These are phyloP conservation scores for Macrocentrus cingulum DNA, from an alignment of 1,140 invertebrate species.

Conservation along the genomic window DNA sequence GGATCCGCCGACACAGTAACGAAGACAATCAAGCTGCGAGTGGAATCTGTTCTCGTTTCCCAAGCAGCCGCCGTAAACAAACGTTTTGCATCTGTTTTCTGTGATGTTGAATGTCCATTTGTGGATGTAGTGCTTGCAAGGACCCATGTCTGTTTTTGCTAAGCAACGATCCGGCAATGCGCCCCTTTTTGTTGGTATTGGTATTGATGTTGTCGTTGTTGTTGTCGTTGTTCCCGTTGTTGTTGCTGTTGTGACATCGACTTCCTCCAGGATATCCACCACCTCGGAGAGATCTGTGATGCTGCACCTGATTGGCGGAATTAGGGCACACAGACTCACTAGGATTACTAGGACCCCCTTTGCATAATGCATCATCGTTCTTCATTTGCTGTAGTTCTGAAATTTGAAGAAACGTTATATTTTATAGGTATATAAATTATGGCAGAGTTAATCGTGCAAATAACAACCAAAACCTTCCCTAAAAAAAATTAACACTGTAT, in stretches of 20 bases:
- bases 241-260: conserved; percentile 1
- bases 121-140: conserved; percentile 68
- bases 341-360: conserved; percentile 47
- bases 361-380: conserved; percentile 43
- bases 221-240: conserved; percentile 28
- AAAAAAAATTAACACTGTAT: not conserved
- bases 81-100: conserved; percentile 67
- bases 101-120: conserved; percentile 75
- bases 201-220: not conserved
- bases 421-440: too few species aligned
- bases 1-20: conserved; percentile 64
- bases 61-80: conserved; percentile 76
- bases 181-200: conserved; percentile 30
- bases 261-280: conserved; percentile 18
- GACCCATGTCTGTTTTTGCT: conserved; percentile 61
- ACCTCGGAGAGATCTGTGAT: conserved; percentile 39
- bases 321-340: conserved; percentile 33
- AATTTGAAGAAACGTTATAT: too few species aligned
- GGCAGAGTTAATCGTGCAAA: conserved; percentile 1
- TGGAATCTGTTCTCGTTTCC: conserved; percentile 80
- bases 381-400: conserved; percentile 43
- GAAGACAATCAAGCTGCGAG: conserved; percentile 70
- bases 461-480: not conserved
- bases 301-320: conserved; percentile 32
- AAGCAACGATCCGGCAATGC: conserved; percentile 48